Conservation (phyloP, 2,888 invertebrate species). For the Polydrusus tereticollis region DNA sequence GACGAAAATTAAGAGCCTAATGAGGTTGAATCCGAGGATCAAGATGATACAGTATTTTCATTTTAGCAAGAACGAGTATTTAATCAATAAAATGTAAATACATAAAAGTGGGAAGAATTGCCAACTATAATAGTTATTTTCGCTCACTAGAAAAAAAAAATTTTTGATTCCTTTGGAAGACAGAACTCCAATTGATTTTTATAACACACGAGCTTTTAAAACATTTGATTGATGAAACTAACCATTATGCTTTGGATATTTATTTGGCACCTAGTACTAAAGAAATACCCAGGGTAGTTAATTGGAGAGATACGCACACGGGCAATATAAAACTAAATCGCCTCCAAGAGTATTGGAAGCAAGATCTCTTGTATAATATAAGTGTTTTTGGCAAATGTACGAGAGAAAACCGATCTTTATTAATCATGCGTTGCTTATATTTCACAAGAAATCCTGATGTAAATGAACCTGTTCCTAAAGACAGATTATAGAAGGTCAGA, state of each 20-base stretch:
- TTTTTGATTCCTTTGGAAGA: not conserved
- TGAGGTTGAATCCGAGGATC: too few species aligned
- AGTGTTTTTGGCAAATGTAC: slow-evolving; percentile 28
- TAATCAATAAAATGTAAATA: too few species aligned
- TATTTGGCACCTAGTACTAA: not conserved
- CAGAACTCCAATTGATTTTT: not conserved
- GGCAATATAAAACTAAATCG: slow-evolving; percentile 30
- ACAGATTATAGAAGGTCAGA: slow-evolving; percentile 56
- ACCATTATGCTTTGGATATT: not conserved
- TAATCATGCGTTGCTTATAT: slow-evolving; percentile 36
- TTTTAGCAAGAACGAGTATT: too few species aligned
- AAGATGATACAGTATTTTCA: too few species aligned
- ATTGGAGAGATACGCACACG: slow-evolving; percentile 35
- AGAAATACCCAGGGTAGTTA: slow-evolving; percentile 18
- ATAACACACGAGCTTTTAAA: slow-evolving; percentile 2
- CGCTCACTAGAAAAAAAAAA: too few species aligned
- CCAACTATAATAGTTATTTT: too few species aligned
- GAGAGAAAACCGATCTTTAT: slow-evolving; percentile 42
- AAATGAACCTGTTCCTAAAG: slow-evolving; percentile 13
- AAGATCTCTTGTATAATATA: slow-evolving; percentile 36
- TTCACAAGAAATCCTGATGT: slow-evolving; percentile 18
- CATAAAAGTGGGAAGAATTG: too few species aligned
- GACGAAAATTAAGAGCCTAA: too few species aligned
- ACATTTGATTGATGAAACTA: slow-evolving; percentile 9
- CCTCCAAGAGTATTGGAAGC: slow-evolving; percentile 47